phyloP scores from a whole-genome alignment of 2,888 invertebrate species.

The Psylliodes chrysocephalus region DNA sequence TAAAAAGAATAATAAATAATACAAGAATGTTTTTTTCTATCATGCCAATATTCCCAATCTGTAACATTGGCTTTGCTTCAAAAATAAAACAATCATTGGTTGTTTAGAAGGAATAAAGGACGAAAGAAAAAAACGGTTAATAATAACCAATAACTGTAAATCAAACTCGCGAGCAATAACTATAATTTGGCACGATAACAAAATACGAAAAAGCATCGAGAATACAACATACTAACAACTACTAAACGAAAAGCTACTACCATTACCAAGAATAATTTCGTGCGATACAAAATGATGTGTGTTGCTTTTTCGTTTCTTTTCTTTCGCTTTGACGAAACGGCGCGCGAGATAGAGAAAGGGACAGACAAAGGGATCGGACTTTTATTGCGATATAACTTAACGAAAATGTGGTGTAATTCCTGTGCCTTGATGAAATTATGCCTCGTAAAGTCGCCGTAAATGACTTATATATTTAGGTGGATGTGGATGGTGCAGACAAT shows the following conservation, averaged over 20 bases:
- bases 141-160: neutral
- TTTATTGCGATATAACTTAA: constrained; percentile 59
- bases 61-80: too few relatives aligned
- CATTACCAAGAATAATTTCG: neutral
- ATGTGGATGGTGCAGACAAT: constrained; percentile 34
- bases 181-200: neutral
- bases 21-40: too few relatives aligned
- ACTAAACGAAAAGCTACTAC: too few relatives aligned
- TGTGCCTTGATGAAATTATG: constrained; percentile 61
- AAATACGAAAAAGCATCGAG: neutral
- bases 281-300: constrained; percentile 9
- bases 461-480: constrained; percentile 54
- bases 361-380: constrained; percentile 45
- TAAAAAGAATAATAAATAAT: too few relatives aligned
- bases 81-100: too few relatives aligned
- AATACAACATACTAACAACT: neutral
- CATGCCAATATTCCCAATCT: too few relatives aligned
- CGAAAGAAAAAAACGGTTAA: neutral
- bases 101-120: too few relatives aligned
- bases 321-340: constrained; percentile 1
- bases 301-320: neutral
- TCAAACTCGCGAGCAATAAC: neutral
- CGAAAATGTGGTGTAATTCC: constrained; percentile 59
- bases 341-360: constrained; percentile 15
- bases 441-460: constrained; percentile 59